Conservation (phyloP, 2,113 vertebrate species). For the Sus scrofa region DNA sequence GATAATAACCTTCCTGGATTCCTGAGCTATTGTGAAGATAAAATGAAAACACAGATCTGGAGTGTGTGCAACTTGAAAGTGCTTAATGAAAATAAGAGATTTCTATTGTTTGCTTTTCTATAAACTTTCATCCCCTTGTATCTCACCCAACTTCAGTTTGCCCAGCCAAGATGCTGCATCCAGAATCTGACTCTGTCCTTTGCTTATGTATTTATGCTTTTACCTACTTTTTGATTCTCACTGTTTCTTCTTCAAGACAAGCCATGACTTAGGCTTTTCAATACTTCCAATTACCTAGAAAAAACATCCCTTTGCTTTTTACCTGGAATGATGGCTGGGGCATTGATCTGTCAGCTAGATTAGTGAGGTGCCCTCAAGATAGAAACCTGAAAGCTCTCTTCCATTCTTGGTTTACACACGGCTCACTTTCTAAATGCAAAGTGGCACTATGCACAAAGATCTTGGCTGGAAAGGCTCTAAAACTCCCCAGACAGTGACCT, state of each 20-base stretch:
- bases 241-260: slow-evolving; percentile 24
- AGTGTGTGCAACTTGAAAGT: not conserved
- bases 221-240: slow-evolving; percentile 1
- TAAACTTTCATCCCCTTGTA: not conserved
- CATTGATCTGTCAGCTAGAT: slow-evolving; percentile 38
- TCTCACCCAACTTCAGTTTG: not conserved
- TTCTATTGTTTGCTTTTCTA: not conserved
- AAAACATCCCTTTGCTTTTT: slow-evolving; percentile 28
- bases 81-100: not conserved
- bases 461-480: not conserved
- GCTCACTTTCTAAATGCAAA: not conserved
- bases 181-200: not conserved
- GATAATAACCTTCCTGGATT: not conserved
- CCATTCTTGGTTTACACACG: not conserved
- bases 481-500: not conserved
- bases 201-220: not conserved
- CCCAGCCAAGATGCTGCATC: not conserved
- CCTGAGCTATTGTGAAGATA: not conserved
- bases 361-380: slow-evolving; percentile 15
- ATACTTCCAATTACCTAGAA: slow-evolving; percentile 16
- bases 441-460: not conserved
- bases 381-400: not conserved
- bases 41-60: not conserved
- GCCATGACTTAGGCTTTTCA: not conserved
- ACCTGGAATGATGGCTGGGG: not conserved